Evolutionary conservation across 1,140 invertebrate species (phyloP).

Genomic region (Hormaphis cornu): DNA sequence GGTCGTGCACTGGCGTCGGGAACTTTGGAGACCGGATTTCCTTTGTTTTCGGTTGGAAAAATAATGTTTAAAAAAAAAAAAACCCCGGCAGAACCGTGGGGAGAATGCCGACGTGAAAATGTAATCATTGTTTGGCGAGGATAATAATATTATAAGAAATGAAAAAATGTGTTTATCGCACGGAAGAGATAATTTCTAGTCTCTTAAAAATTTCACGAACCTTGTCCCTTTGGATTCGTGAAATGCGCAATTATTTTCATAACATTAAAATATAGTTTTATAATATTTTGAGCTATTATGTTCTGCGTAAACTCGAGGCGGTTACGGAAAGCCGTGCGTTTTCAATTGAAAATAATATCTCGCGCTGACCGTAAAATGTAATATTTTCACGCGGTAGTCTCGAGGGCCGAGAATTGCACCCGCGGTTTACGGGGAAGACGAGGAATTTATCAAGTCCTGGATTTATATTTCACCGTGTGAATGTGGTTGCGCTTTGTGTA

Average conservation of each 20-base stretch:
- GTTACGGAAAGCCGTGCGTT: not conserved
- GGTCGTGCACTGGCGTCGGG: constrained; percentile 5
- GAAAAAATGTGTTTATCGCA: constrained; percentile 12
- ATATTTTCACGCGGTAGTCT: not conserved
- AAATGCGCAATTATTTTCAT: constrained; percentile 10
- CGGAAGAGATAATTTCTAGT: constrained; percentile 28
- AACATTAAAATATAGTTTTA: too few relatives aligned
- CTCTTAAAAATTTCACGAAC: not conserved
- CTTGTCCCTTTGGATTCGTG: not conserved
- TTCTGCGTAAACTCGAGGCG: too few relatives aligned
- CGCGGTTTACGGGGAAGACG: not conserved
- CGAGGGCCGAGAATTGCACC: not conserved
- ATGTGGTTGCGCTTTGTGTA: not conserved
- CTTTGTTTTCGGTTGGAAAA: constrained; percentile 24
- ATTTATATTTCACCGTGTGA: not conserved
- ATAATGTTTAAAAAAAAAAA: constrained; percentile 13
- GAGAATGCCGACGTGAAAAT: not conserved
- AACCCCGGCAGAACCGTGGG: not conserved
- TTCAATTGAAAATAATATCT: constrained; percentile 23
- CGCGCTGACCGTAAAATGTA: not conserved
- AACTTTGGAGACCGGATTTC: constrained; percentile 27
- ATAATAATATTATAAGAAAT: too few relatives aligned
- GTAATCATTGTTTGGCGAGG: constrained; percentile 24
- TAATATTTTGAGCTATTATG: too few relatives aligned
- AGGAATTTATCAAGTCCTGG: not conserved